phyloP scores from a whole-genome alignment of 2,888 invertebrate genomes.

The Eulithis prunata region DNA sequence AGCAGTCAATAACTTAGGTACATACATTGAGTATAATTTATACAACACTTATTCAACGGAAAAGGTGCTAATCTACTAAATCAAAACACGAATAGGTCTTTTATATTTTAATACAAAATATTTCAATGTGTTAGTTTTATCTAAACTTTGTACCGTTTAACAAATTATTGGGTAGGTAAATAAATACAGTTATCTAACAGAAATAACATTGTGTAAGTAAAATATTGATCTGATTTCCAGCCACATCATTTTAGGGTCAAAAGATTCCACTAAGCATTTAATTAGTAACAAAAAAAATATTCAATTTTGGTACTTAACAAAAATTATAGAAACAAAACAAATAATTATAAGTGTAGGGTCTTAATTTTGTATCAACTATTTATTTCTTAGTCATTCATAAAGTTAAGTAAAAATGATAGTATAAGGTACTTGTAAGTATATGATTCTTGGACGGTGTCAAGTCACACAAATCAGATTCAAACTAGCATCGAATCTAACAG shows the following conservation, averaged over 20 bases:
- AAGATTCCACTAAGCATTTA: slow-evolving; percentile 24
- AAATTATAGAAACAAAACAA: slow-evolving; percentile 32
- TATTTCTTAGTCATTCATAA: slow-evolving; percentile 32
- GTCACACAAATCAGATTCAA: slow-evolving; percentile 71
- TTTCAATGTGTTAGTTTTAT: slow-evolving; percentile 70
- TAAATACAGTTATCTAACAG: slow-evolving; percentile 47
- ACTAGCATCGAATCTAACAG: slow-evolving; percentile 63
- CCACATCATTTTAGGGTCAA: slow-evolving; percentile 14
- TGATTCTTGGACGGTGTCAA: slow-evolving; percentile 47
- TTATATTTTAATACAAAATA: slow-evolving; percentile 82
- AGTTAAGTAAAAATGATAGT: slow-evolving; percentile 22
- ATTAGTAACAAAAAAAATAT: slow-evolving; percentile 45
- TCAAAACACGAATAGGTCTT: slow-evolving; percentile 81
- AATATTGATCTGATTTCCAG: not conserved
- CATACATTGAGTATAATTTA: slow-evolving; percentile 14
- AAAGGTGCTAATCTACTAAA: slow-evolving; percentile 82
- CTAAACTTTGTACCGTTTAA: slow-evolving; percentile 67
- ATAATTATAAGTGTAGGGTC: slow-evolving; percentile 24
- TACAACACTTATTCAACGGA: slow-evolving; percentile 34
- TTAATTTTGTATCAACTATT: slow-evolving; percentile 33
- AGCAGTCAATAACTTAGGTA: slow-evolving; percentile 10
- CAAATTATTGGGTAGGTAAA: slow-evolving; percentile 54
- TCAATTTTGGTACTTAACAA: slow-evolving; percentile 43
- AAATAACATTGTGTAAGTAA: slow-evolving; percentile 12
- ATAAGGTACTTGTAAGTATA: slow-evolving; percentile 14